Conservation (phyloP, 1,140 invertebrate species). For the Teleogryllus occipitalis region DNA sequence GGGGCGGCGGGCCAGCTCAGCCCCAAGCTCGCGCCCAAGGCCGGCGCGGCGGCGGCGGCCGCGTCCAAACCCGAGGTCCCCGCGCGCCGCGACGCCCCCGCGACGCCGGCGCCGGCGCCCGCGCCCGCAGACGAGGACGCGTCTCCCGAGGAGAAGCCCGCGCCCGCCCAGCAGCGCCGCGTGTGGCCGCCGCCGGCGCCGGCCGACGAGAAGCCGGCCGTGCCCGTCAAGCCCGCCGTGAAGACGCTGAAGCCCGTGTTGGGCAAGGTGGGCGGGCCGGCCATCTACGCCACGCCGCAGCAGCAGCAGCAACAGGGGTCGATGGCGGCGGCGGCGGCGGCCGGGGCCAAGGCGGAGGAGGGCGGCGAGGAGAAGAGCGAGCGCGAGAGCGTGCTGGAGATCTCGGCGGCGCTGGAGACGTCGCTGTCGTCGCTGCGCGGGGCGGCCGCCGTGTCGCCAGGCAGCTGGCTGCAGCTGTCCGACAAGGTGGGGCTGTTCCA, state of each 20-base stretch:
- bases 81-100: constrained; percentile 43
- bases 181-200: constrained; percentile 45
- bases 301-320: constrained; percentile 36
- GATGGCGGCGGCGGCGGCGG: constrained; percentile 10
- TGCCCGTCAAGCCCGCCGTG: constrained; percentile 56
- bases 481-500: constrained; percentile 74
- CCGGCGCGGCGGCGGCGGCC: neutral
- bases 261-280: constrained; percentile 30
- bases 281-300: constrained; percentile 56
- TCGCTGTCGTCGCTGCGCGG: constrained; percentile 54
- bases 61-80: constrained; percentile 31
- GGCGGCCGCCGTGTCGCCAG: constrained; percentile 45
- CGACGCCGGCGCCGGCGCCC: constrained; percentile 44
- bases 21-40: constrained; percentile 48
- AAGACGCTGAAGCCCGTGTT: constrained; percentile 46
- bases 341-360: constrained; percentile 30
- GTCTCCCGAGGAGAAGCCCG: constrained; percentile 19
- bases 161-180: constrained; percentile 42
- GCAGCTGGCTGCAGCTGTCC: constrained; percentile 71
- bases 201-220: constrained; percentile 56
- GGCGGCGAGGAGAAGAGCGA: constrained; percentile 32
- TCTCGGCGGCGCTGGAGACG: constrained; percentile 57
- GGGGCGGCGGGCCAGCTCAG: constrained; percentile 40
- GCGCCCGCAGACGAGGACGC: neutral
- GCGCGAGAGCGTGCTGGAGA: constrained; percentile 57